These are phyloP conservation scores for Knipowitschia caucasica DNA, from an alignment of 2,797 vertebrate species.

Conservation along the genomic window DNA sequence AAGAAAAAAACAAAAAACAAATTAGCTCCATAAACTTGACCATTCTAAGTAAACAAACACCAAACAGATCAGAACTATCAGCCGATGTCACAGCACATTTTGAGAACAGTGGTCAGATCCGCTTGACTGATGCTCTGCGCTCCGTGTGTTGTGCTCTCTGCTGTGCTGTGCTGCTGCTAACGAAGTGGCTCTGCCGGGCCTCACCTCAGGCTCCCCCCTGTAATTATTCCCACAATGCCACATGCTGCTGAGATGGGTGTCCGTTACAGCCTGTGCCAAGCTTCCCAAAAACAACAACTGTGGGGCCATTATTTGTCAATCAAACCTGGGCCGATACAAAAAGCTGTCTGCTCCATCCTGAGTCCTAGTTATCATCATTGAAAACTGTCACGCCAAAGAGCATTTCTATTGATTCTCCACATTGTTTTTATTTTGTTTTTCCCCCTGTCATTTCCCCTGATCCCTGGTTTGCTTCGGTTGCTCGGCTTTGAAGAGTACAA, in stretches of 20 bases:
- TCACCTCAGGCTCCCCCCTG: slow-evolving; percentile 74
- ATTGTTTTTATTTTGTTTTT: slow-evolving; percentile 62
- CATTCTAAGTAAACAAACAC: too few relatives aligned
- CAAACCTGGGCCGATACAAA: slow-evolving; percentile 74
- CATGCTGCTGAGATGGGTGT: slow-evolving; percentile 74
- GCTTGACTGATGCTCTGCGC: slow-evolving; percentile 31
- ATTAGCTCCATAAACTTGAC: too few relatives aligned
- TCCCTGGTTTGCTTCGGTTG: slow-evolving; percentile 34
- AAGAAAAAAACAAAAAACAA: too few relatives aligned
- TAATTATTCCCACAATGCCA: slow-evolving; percentile 79
- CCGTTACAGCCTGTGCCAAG: slow-evolving; percentile 68
- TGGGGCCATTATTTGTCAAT: slow-evolving; percentile 81
- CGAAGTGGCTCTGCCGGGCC: slow-evolving; percentile 71
- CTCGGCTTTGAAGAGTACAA: slow-evolving; percentile 25
- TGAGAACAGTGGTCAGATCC: slow-evolving; percentile 22
- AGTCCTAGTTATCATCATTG: slow-evolving; percentile 67
- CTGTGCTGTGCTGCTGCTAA: slow-evolving; percentile 64
- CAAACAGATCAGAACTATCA: slow-evolving; percentile 31
- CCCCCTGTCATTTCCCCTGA: slow-evolving; percentile 49
- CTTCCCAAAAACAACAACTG: slow-evolving; percentile 71
- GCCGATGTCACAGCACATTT: too few relatives aligned
- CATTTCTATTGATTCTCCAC: slow-evolving; percentile 68
- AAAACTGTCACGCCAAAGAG: slow-evolving; percentile 72
- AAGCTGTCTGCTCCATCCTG: slow-evolving; percentile 64
- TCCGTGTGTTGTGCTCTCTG: slow-evolving; percentile 38